phyloP scores from a whole-genome alignment of 2,113 vertebrate genomes.

The Enhydra lutris region DNA sequence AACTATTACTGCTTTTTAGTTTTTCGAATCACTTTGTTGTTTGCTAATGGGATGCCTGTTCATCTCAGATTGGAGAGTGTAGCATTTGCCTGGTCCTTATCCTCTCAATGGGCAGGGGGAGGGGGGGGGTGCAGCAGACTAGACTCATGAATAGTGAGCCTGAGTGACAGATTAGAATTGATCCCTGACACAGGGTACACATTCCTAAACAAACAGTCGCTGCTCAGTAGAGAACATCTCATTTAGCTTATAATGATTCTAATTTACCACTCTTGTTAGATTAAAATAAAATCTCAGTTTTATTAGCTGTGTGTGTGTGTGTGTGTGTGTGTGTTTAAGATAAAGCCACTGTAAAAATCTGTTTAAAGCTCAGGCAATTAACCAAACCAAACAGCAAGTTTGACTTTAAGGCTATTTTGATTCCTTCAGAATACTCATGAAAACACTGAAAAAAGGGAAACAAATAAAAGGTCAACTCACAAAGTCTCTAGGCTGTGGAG shows the following conservation, averaged over 20 bases:
- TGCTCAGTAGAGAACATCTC: not conserved
- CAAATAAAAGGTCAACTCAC: slow-evolving; percentile 91
- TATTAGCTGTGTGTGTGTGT: not conserved
- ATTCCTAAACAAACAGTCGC: not conserved
- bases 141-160: not conserved
- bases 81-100: not conserved
- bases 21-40: not conserved
- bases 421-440: slow-evolving; percentile 84
- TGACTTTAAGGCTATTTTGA: slow-evolving; percentile 80
- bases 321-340: slow-evolving; percentile 14
- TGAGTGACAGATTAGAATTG: not conserved
- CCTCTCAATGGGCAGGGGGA: not conserved
- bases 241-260: slow-evolving; percentile 26
- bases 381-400: slow-evolving; percentile 74
- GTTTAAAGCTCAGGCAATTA: slow-evolving; percentile 73
- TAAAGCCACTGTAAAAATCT: slow-evolving; percentile 69
- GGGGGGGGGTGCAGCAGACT: not conserved
- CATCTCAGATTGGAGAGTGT: not conserved
- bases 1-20: not conserved
- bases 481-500: slow-evolving; percentile 91
- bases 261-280: slow-evolving; percentile 20
- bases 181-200: not conserved
- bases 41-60: not conserved
- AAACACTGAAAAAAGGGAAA: slow-evolving; percentile 81
- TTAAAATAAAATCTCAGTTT: slow-evolving; percentile 51